Evolutionary conservation across 1,140 invertebrate genomes (phyloP).

Genomic region (Neodiprion virginianus): DNA sequence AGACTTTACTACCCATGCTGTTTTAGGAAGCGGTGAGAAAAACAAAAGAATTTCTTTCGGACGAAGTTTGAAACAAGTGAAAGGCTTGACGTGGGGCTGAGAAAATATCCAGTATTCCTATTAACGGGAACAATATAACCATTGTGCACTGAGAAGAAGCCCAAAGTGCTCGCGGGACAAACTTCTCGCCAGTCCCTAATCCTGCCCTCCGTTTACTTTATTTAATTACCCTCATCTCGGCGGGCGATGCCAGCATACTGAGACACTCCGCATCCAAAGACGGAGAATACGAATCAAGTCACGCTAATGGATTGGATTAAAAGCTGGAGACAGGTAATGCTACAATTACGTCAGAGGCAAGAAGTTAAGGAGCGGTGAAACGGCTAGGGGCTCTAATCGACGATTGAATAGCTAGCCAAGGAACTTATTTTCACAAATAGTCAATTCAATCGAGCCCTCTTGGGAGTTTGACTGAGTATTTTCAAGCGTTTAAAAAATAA

Average conservation of each 20-base stretch:
- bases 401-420: neutral
- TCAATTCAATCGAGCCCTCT: neutral
- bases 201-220: slow-evolving; percentile 24
- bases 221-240: slow-evolving; percentile 27
- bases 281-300: slow-evolving; percentile 15
- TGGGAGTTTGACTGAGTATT: no score
- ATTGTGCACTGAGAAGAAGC: neutral
- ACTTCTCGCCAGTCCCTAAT: slow-evolving; percentile 1
- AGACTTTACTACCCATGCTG: no score
- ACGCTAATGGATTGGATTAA: slow-evolving; percentile 33
- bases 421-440: neutral
- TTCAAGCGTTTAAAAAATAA: no score
- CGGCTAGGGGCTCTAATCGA: neutral
- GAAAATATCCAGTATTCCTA: no score
- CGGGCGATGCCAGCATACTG: neutral
- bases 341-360: slow-evolving; percentile 26
- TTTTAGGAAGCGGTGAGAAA: no score
- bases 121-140: neutral
- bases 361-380: slow-evolving; percentile 1
- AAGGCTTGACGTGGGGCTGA: no score
- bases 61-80: no score
- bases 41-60: no score
- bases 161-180: neutral
- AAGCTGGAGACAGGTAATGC: slow-evolving; percentile 29
- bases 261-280: slow-evolving; percentile 2